phyloP scores from a whole-genome alignment of 2,888 invertebrate genomes.

The Pseudococcus viburni region DNA sequence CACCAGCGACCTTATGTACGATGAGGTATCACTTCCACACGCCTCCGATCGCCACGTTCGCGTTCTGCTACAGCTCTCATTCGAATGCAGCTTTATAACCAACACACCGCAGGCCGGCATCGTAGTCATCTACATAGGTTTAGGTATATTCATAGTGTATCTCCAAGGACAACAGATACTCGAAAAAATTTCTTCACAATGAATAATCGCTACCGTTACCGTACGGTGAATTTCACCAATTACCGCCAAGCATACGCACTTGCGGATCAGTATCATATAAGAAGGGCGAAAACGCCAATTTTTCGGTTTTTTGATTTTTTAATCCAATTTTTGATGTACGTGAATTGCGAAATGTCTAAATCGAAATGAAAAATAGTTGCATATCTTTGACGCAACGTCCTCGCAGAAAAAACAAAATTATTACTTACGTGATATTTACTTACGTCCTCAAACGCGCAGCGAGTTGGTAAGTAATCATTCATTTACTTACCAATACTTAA shows the following conservation, averaged over 20 bases:
- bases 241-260: background rate
- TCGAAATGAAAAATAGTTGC: no score
- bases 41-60: background rate
- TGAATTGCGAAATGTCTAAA: no score
- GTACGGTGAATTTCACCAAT: background rate
- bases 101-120: background rate
- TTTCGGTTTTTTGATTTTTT: no score
- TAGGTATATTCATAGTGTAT: background rate
- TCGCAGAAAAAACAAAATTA: no score
- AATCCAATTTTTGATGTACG: no score
- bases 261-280: no score
- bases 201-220: slow-evolving; percentile 24
- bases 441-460: no score
- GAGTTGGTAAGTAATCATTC: no score
- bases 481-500: no score
- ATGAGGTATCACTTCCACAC: background rate
- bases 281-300: no score
- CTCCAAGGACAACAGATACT: background rate
- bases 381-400: no score
- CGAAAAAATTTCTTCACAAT: background rate
- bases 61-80: background rate
- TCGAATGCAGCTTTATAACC: background rate
- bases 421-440: no score
- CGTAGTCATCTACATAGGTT: background rate
- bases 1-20: background rate